Evolutionary conservation across 1,140 invertebrate genomes (phyloP).

Genomic region (Drosophila pallidifrons): DNA sequence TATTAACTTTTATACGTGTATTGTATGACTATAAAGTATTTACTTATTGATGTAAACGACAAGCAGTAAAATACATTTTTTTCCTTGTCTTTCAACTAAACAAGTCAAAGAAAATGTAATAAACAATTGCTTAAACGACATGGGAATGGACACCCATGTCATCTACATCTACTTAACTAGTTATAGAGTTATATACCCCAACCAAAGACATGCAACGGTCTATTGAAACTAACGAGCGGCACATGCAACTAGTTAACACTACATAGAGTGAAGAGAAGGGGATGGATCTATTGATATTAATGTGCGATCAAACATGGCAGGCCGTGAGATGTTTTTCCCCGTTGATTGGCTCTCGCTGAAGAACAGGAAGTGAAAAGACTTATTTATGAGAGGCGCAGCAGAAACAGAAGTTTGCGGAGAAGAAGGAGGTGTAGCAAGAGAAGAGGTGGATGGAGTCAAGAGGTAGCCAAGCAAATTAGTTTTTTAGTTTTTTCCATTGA

Average conservation of each 20-base stretch:
- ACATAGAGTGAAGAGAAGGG: background rate
- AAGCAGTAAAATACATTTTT: background rate
- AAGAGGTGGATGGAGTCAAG: constrained; percentile 12
- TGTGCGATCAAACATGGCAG: constrained; percentile 61
- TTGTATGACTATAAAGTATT: too few relatives aligned
- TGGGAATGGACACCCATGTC: constrained; percentile 39
- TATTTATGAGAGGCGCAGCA: constrained; percentile 49
- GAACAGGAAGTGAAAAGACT: constrained; percentile 66
- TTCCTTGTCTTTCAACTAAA: background rate
- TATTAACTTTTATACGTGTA: too few relatives aligned
- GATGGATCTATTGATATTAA: constrained; percentile 69
- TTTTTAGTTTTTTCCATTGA: constrained; percentile 65
- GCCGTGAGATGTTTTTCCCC: constrained; percentile 1
- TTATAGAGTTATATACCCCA: constrained; percentile 20
- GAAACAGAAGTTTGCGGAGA: background rate
- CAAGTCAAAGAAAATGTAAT: constrained; percentile 23
- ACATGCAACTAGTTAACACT: constrained; percentile 73
- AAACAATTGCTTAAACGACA: constrained; percentile 8
- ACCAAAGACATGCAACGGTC: constrained; percentile 47
- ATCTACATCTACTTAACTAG: constrained; percentile 11
- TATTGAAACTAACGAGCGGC: constrained; percentile 72
- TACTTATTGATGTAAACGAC: background rate
- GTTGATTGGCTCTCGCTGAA: constrained; percentile 54
- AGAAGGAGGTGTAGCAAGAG: background rate
- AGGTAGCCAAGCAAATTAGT: constrained; percentile 68